These are phyloP conservation scores for Tetramorium alpestre DNA, from an alignment of 1,140 invertebrate genomes.

Conservation along the genomic window DNA sequence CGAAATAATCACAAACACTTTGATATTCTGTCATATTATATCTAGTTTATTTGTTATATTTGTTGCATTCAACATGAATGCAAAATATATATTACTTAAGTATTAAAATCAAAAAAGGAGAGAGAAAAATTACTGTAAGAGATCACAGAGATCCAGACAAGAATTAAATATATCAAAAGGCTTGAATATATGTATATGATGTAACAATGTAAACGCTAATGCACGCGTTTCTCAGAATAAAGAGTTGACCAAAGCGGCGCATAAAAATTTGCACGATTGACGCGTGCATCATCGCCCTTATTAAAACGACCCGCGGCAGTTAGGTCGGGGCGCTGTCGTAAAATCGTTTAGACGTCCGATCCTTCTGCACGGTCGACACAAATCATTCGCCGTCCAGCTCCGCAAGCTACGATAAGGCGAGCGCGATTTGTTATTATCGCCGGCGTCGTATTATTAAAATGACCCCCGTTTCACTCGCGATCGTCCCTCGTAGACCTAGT, in stretches of 20 bases:
- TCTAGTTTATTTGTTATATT: neutral
- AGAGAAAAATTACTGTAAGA: neutral
- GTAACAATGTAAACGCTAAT: neutral
- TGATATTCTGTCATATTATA: neutral
- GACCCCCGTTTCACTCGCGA: conserved; percentile 39
- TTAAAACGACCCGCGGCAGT: conserved; percentile 62
- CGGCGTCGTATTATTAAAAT: conserved; percentile 59
- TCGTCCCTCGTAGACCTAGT: neutral
- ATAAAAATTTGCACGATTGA: conserved; percentile 39
- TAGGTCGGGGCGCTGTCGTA: conserved; percentile 34
- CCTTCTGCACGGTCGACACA: conserved; percentile 32
- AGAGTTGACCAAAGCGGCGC: neutral
- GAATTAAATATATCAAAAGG: neutral
- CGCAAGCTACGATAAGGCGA: conserved; percentile 52
- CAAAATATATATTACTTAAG: neutral
- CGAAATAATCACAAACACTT: neutral
- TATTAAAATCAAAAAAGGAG: neutral
- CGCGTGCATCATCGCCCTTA: conserved; percentile 50
- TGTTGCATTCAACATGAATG: neutral
- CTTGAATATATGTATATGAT: neutral
- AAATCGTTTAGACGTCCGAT: conserved; percentile 48
- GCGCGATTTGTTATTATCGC: conserved; percentile 67
- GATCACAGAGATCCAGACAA: neutral
- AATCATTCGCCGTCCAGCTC: conserved; percentile 63
- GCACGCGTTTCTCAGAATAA: conserved; percentile 10